Evolutionary conservation across 2,888 invertebrate genomes (phyloP).

Genomic region (Tachina fera): DNA sequence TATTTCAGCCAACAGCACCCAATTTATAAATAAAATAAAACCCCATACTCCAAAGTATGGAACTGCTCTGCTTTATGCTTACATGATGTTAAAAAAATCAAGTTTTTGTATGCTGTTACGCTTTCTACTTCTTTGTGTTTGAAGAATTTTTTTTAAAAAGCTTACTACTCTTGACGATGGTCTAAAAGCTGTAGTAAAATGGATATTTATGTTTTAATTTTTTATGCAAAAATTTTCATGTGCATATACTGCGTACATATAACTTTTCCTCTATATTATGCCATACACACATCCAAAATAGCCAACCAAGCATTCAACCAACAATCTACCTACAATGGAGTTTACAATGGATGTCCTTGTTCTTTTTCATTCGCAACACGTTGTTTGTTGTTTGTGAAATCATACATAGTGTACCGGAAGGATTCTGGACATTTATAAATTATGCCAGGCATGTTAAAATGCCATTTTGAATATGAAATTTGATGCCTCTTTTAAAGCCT

Average conservation of each 20-base stretch:
- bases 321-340: slow-evolving; percentile 16
- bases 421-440: slow-evolving; percentile 80
- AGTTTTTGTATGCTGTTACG: slow-evolving; percentile 28
- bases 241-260: background rate
- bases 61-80: slow-evolving; percentile 22
- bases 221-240: slow-evolving; percentile 28
- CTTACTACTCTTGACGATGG: slow-evolving; percentile 19
- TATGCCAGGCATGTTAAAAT: slow-evolving; percentile 83
- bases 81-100: background rate
- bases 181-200: slow-evolving; percentile 59
- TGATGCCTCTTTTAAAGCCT: slow-evolving; percentile 78
- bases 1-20: no score
- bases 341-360: slow-evolving; percentile 54
- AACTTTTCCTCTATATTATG: background rate
- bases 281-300: background rate
- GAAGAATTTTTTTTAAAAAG: slow-evolving; percentile 1
- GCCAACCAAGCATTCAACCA: slow-evolving; percentile 28
- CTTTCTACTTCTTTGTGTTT: slow-evolving; percentile 32
- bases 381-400: slow-evolving; percentile 66
- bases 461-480: slow-evolving; percentile 83
- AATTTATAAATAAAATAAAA: no score
- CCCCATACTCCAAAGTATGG: background rate
- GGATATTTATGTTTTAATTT: slow-evolving; percentile 65
- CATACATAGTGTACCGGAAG: slow-evolving; percentile 62
- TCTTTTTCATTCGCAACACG: slow-evolving; percentile 63